phyloP scores from a whole-genome alignment of 2,888 invertebrate species.

The Clitarchus hookeri region DNA sequence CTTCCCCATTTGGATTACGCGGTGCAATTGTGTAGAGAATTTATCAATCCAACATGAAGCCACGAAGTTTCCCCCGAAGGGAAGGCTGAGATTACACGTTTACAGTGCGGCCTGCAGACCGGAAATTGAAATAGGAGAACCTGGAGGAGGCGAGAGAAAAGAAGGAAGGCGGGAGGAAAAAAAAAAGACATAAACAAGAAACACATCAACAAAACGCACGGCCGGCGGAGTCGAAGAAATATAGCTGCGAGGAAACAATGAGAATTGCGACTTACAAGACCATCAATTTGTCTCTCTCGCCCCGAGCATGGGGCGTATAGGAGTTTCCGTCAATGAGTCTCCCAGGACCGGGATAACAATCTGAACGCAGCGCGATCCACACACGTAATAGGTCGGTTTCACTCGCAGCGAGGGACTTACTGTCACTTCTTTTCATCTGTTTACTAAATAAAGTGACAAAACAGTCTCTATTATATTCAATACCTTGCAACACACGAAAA shows the following conservation, averaged over 20 bases:
- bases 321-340: neutral
- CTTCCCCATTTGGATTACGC: neutral
- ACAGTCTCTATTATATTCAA: too few relatives aligned
- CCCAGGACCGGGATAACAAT: neutral
- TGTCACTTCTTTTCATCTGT: too few relatives aligned
- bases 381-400: too few relatives aligned
- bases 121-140: slow-evolving; percentile 19
- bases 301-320: neutral
- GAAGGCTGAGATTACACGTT: slow-evolving; percentile 7
- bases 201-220: slow-evolving; percentile 7
- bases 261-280: neutral
- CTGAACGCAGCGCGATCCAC: neutral
- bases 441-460: too few relatives aligned
- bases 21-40: slow-evolving; percentile 2
- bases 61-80: neutral
- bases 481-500: too few relatives aligned
- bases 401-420: too few relatives aligned
- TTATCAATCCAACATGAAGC: slow-evolving; percentile 2
- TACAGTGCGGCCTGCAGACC: neutral
- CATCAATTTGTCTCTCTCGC: neutral
- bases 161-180: neutral
- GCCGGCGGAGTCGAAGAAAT: neutral
- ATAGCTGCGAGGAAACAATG: neutral
- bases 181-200: neutral
- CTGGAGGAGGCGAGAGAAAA: neutral